Evolutionary conservation across 1,140 invertebrate species (phyloP).

Genomic region (Delia radicum): DNA sequence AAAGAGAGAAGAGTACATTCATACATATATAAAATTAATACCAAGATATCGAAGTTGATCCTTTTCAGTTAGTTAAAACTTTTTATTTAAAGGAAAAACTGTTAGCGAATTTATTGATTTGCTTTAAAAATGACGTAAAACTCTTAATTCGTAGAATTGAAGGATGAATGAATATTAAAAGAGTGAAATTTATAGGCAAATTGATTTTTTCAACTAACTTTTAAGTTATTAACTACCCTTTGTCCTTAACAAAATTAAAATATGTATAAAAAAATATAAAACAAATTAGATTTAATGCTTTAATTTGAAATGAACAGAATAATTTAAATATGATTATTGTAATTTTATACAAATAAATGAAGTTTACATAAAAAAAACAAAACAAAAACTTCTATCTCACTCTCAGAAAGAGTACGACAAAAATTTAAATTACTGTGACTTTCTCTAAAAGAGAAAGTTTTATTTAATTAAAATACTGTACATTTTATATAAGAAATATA

Average conservation of each 20-base stretch:
- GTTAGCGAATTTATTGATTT: background rate
- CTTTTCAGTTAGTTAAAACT: background rate
- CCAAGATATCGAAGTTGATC: background rate
- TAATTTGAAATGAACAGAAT: conserved; percentile 23
- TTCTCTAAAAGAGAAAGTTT: background rate
- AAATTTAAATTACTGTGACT: background rate
- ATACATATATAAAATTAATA: background rate
- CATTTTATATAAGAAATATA: too few species aligned
- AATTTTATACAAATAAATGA: conserved; percentile 23
- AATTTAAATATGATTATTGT: conserved; percentile 18
- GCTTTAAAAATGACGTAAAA: background rate
- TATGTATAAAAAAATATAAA: background rate
- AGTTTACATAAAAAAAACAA: conserved; percentile 4
- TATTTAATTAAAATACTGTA: background rate
- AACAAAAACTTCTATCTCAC: background rate
- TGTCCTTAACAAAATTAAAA: background rate
- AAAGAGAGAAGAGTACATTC: background rate
- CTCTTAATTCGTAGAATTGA: background rate
- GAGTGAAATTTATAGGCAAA: too few species aligned
- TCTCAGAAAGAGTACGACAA: background rate
- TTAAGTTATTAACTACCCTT: too few species aligned
- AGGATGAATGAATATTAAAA: too few species aligned
- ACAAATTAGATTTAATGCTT: conserved; percentile 14
- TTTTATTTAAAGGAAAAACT: background rate
- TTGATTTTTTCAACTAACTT: too few species aligned